Base-by-base conservation (phyloP, 2,797 vertebrate species). In the Bradypodion pumilum region DNA sequence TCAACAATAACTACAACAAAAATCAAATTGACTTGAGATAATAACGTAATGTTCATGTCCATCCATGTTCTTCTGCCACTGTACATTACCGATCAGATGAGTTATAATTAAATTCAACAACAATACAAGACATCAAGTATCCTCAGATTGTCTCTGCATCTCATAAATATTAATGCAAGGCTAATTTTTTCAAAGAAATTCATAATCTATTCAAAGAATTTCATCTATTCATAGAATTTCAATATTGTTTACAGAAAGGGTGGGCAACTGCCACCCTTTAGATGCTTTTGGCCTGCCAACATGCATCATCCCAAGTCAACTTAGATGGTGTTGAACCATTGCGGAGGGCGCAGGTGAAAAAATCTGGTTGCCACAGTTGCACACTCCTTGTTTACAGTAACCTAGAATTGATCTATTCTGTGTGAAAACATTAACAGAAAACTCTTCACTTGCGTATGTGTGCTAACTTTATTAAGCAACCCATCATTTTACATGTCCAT, bases 401-500 rank as follows among this genome's bases (percentile, higher is more conserved):
- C 44, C 76, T 78, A 42, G 49, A 74, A 25, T 35, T 7, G 16
- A 21, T 72, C 68, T 27, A 35, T 6, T 15, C 27, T 79, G 44
- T 32, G 56, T 27, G 59, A 37, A 66, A 74, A 13, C 42, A 52
- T 15, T 56, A 40, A 9, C 65, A 63, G 29, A 74, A 74, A 15
- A 19, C 42, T 27, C n/a, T 35, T 46, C 7, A 15, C 10, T 42
- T 63, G 23, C 23, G 52, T 6, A 1, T 65, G 40, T 32, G 7
- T 4, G 1, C 70, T 52, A 29, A 37, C 37, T 82, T 65, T 82
- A 74, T 73, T 81, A 69, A 60, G 15, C 49, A 32, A 65, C 66
- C 72, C 21, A n/a, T 73, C 32, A 69, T 81, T 81, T 81, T 73
- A 81, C 66, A 59, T 56, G 5, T 7, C 72, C 42, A 74, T 74